Evolutionary conservation across 2,797 vertebrate species (phyloP).

Genomic region (Neosilurus hyrtlii): DNA sequence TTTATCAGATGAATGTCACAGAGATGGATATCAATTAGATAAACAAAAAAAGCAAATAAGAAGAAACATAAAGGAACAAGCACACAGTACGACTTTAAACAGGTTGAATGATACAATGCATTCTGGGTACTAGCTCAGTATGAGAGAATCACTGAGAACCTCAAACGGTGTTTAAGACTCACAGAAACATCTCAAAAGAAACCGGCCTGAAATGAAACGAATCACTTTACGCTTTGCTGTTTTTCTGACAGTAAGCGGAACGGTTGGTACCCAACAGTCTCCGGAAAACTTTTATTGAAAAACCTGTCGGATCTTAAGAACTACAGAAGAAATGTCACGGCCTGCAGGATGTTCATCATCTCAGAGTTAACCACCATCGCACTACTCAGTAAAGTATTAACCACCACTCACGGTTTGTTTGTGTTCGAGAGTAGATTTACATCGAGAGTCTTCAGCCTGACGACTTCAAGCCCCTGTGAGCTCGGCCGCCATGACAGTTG

Average conservation of each 20-base stretch:
- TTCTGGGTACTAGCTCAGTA: background rate
- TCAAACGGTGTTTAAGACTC: background rate
- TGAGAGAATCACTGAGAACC: background rate
- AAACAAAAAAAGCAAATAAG: background rate
- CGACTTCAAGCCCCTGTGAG: background rate
- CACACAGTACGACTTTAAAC: background rate
- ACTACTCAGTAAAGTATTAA: background rate
- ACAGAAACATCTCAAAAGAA: background rate
- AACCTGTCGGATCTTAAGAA: background rate
- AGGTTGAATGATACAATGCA: background rate
- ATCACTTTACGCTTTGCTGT: background rate
- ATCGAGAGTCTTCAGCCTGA: background rate
- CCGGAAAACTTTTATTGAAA: background rate
- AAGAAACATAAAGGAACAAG: background rate
- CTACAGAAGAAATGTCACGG: background rate
- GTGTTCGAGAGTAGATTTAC: background rate
- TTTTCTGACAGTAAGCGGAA: background rate
- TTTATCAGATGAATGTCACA: background rate
- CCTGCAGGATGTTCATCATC: background rate
- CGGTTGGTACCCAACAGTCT: background rate
- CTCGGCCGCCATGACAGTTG: conserved; percentile 4
- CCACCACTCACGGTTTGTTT: conserved; percentile 16
- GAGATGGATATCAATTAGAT: background rate
- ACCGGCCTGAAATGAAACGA: background rate
- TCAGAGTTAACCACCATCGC: background rate